A percentile compares a stretch with the other conserved stretches of the same genome.
Evolutionary conservation across 2,113 vertebrate genomes (phyloP).

Genomic region (Eira barbara): DNA sequence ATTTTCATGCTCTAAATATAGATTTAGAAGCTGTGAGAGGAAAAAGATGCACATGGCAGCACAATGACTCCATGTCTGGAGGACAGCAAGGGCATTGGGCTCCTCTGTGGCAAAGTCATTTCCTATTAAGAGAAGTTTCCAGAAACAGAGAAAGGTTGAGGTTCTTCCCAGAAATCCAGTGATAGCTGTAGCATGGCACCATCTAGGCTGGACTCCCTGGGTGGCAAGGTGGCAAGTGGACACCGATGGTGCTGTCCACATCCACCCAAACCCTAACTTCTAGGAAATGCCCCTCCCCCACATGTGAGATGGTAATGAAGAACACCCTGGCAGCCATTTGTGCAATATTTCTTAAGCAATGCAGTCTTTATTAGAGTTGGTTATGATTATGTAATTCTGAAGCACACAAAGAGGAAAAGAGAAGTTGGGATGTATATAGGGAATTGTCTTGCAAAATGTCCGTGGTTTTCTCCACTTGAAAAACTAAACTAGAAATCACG

Average conservation of each 20-base stretch:
- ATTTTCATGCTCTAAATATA: conserved; percentile 3
- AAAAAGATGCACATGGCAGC: not conserved
- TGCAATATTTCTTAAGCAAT: not conserved
- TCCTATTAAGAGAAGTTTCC: conserved; percentile 9
- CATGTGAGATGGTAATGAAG: not conserved
- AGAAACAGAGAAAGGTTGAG: not conserved
- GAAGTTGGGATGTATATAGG: not conserved
- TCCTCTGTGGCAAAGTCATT: not conserved
- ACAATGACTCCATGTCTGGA: not conserved
- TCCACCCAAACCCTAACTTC: not conserved
- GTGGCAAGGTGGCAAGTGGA: not conserved
- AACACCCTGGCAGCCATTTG: not conserved
- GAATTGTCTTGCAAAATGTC: not conserved
- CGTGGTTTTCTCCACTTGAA: not conserved
- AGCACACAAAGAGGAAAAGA: not conserved
- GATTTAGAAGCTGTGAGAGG: not conserved
- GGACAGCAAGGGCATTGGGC: not conserved
- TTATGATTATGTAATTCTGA: not conserved
- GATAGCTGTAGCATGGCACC: not conserved
- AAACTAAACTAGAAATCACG: not conserved
- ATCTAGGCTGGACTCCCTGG: not conserved
- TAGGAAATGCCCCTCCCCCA: not conserved
- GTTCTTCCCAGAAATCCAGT: not conserved
- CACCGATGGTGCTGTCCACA: not conserved
- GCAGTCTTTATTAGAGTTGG: not conserved